phyloP scores from a whole-genome alignment of 2,888 invertebrate species.

The Agrypnus murinus region DNA sequence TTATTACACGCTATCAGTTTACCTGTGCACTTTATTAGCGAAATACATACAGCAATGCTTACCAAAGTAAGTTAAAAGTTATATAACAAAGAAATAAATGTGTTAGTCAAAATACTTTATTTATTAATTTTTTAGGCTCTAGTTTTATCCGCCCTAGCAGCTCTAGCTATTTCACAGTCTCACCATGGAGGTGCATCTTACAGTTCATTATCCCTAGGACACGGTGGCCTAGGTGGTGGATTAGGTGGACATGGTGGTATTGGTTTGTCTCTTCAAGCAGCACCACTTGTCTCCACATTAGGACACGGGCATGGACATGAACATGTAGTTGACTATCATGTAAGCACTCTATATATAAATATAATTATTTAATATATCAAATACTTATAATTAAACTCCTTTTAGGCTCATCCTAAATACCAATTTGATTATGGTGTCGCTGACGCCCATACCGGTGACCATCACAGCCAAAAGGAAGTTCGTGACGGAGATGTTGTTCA shows the following conservation, averaged over 20 bases:
- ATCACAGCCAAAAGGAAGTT: constrained; percentile 75
- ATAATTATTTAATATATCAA: too few relatives aligned
- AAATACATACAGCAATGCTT: constrained; percentile 3
- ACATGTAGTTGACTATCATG: not conserved
- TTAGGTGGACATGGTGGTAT: not conserved
- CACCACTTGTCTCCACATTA: not conserved
- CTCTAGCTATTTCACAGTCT: too few relatives aligned
- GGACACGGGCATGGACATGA: not conserved
- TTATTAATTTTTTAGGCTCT: too few relatives aligned
- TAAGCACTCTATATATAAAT: too few relatives aligned
- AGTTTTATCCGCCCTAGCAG: too few relatives aligned
- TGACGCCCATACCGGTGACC: constrained; percentile 75
- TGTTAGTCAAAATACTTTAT: too few relatives aligned
- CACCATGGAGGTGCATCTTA: constrained; percentile 8
- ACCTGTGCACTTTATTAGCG: too few relatives aligned
- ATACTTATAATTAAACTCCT: too few relatives aligned
- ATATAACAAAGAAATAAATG: too few relatives aligned
- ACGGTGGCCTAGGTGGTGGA: not conserved
- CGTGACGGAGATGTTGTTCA: constrained; percentile 73
- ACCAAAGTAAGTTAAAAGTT: constrained; percentile 1
- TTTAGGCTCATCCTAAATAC: constrained; percentile 78
- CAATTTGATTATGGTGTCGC: constrained; percentile 76
- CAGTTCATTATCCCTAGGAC: not conserved
- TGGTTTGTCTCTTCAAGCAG: not conserved
- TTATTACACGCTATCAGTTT: too few relatives aligned